A percentile compares a stretch with the other conserved stretches of the same genome.
phyloP scores from a whole-genome alignment of 2,113 vertebrate species.

The Amblyopsis rosae region DNA sequence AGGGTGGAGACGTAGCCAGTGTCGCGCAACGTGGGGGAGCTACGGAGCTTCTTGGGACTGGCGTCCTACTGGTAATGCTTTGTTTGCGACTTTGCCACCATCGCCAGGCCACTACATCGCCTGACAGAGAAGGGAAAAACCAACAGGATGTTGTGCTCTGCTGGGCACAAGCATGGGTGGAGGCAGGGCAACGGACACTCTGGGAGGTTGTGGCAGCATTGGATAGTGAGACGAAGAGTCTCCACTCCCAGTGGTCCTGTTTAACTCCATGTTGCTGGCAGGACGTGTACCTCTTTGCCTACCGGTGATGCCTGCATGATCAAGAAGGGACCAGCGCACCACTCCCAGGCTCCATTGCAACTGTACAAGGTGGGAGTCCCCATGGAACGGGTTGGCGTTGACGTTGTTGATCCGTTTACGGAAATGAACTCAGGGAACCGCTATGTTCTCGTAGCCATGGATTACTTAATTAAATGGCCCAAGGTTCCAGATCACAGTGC shows the following conservation, averaged over 20 bases:
- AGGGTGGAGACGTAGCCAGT: background rate
- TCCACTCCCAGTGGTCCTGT: too few relatives aligned
- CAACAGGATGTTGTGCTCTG: too few relatives aligned
- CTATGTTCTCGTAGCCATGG: too few relatives aligned
- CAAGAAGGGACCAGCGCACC: background rate
- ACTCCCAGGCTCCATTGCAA: background rate
- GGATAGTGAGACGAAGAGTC: too few relatives aligned
- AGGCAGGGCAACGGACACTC: too few relatives aligned
- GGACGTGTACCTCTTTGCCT: background rate
- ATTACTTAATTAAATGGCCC: too few relatives aligned
- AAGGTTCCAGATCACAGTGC: conserved; percentile 1
- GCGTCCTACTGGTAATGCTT: background rate
- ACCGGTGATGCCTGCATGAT: background rate
- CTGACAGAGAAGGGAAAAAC: too few relatives aligned
- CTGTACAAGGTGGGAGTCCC: too few relatives aligned
- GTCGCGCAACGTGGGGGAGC: background rate
- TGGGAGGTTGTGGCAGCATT: too few relatives aligned
- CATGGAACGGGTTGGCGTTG: too few relatives aligned
- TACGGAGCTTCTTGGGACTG: background rate
- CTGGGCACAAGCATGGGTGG: too few relatives aligned
- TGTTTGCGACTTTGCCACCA: background rate
- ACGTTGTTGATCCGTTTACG: background rate
- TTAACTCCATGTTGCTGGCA: background rate
- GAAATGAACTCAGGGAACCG: background rate
- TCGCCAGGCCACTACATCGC: background rate